Percentiles rank a stretch among this genome's conserved stretches.
phyloP scores from a whole-genome alignment of 2,113 vertebrate species.

The Gymnarchus niloticus region DNA sequence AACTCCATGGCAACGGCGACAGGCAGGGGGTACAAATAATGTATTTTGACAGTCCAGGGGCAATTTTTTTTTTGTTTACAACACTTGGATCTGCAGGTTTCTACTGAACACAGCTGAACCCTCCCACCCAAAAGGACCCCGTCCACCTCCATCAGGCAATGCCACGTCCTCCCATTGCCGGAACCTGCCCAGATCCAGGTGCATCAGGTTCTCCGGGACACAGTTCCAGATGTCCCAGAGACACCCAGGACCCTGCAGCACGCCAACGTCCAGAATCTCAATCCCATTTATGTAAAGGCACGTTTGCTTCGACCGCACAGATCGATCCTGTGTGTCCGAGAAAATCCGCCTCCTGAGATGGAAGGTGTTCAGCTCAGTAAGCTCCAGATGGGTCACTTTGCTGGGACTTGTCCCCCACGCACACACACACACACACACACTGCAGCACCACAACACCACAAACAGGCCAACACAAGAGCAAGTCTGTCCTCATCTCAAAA shows the following conservation, averaged over 20 bases:
- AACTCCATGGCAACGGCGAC: conserved; percentile 2
- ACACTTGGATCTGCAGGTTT: not conserved
- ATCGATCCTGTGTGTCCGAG: not conserved
- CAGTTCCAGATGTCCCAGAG: not conserved
- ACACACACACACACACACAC: not conserved
- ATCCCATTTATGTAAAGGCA: not conserved
- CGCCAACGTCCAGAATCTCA: not conserved
- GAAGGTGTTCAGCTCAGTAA: not conserved
- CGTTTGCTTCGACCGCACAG: not conserved
- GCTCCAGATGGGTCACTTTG: too few relatives aligned
- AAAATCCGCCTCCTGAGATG: not conserved
- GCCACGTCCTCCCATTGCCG: not conserved
- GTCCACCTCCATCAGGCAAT: not conserved
- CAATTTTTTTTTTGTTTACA: conserved; percentile 14
- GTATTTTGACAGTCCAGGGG: conserved; percentile 18
- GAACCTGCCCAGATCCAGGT: not conserved
- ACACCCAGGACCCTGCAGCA: not conserved
- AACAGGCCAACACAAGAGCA: not conserved
- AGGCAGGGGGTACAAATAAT: conserved; percentile 17
- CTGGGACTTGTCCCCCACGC: too few relatives aligned
- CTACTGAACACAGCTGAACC: not conserved
- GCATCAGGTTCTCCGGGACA: too few relatives aligned
- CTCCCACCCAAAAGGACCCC: not conserved
- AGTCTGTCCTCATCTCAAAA: not conserved
- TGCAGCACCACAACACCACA: not conserved